These are phyloP conservation scores for Chromobotia macracanthus DNA, from an alignment of 2,797 vertebrate genomes.

Conservation along the genomic window DNA sequence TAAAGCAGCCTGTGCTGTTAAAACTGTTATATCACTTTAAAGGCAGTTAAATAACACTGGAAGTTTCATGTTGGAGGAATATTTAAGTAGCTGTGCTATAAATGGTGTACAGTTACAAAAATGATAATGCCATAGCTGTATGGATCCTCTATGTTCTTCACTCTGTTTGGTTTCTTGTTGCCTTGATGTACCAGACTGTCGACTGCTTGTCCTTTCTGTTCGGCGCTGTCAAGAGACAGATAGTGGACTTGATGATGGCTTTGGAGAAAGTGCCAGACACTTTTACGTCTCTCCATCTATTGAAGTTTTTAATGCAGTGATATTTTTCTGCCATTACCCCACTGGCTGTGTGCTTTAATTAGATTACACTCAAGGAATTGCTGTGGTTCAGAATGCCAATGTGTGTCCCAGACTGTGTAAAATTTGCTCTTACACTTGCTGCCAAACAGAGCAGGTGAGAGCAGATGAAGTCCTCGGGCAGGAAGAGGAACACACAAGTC, in stretches of 20 bases:
- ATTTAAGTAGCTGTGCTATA: conserved; percentile 1
- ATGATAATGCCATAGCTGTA: not conserved
- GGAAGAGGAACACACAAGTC: conserved; percentile 62
- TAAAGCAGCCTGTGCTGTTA: conserved; percentile 15
- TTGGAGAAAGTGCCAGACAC: conserved; percentile 65
- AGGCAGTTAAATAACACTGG: conserved; percentile 21
- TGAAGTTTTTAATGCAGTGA: conserved; percentile 74
- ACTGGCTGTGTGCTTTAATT: conserved; percentile 78
- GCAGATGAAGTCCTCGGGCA: conserved; percentile 73
- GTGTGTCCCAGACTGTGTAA: conserved; percentile 77
- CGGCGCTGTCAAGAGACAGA: conserved; percentile 72
- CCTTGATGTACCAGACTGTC: conserved; percentile 41
- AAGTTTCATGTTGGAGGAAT: conserved; percentile 14
- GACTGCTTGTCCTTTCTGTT: conserved; percentile 67
- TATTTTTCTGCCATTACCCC: conserved; percentile 65
- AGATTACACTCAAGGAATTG: conserved; percentile 74
- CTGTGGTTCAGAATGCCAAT: conserved; percentile 74
- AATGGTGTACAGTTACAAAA: conserved; percentile 25
- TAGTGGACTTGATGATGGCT: conserved; percentile 65
- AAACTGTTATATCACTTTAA: conserved; percentile 40
- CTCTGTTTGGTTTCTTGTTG: conserved; percentile 31
- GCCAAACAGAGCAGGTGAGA: conserved; percentile 75
- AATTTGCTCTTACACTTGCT: conserved; percentile 72
- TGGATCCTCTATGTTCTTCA: not conserved
- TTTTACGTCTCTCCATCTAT: conserved; percentile 75